phyloP scores from a whole-genome alignment of 2,888 invertebrate species.

The Andricus quercusramuli region DNA sequence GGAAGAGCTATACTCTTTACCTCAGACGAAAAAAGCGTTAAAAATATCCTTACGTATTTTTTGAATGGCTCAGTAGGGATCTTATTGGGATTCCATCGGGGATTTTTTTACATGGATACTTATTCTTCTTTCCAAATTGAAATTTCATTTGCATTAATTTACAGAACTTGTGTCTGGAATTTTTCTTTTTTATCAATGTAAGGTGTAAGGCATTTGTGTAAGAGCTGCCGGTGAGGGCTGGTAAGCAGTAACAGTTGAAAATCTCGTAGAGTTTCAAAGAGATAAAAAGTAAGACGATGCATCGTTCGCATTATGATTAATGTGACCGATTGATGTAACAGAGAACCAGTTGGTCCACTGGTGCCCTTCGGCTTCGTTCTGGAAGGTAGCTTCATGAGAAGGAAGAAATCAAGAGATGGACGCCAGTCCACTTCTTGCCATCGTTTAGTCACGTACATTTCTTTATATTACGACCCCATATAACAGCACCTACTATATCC shows the following conservation, averaged over 20 bases:
- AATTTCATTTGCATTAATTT: not conserved
- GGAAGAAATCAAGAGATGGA: constrained; percentile 64
- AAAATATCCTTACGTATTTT: too few species aligned
- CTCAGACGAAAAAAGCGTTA: too few species aligned
- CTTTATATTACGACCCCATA: constrained; percentile 42
- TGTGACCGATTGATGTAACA: constrained; percentile 58
- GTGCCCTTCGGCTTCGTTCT: constrained; percentile 63
- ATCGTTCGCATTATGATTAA: constrained; percentile 60
- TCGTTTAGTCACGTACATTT: constrained; percentile 49
- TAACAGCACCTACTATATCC: not conserved
- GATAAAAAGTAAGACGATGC: constrained; percentile 44
- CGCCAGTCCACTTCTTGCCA: constrained; percentile 55
- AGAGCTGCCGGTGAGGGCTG: constrained; percentile 14
- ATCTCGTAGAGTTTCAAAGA: constrained; percentile 47
- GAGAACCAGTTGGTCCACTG: constrained; percentile 66
- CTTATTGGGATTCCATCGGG: too few species aligned
- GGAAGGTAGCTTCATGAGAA: constrained; percentile 51
- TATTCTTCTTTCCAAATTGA: not conserved
- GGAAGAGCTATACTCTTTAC: too few species aligned
- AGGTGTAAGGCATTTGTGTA: constrained; percentile 17
- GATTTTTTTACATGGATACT: not conserved
- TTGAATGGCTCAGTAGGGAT: too few species aligned
- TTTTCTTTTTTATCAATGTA: not conserved
- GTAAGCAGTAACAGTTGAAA: constrained; percentile 48
- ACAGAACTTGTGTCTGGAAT: not conserved